Base-by-base conservation (phyloP, 2,797 vertebrate genomes). In the Characodon lateralis region DNA sequence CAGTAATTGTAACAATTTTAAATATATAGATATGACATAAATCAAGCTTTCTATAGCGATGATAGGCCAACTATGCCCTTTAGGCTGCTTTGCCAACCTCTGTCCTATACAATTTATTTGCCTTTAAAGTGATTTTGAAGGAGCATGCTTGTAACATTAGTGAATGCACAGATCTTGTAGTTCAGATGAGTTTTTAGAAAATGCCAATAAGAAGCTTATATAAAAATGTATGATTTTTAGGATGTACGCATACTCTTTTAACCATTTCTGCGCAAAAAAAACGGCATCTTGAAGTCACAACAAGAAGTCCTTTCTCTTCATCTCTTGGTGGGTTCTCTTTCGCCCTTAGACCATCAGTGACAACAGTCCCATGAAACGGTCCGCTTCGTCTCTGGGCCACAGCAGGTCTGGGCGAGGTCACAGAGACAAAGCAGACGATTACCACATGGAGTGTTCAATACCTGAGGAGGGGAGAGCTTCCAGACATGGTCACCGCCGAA, bases 361-460 rank as follows among this genome's bases (percentile, higher is more conserved):
- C 91, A 94, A 94, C 91, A 98, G 97, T 87, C 97, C 97, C 58
- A 98, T 99, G 96, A 98, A 97, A 83, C 96, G 98, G 69, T 99
- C 98, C 0, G 97, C 96, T 73, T 99, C 98, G 0, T 96, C 97
- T 72, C 93, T 99, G 88, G 97, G 98, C 76, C 97, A 97, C 78
- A 94, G 95, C 72, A 95, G 96, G 71, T 92, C 93, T 18, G 93
- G 95, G 0, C 93, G 93, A 10, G 89, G 88, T 43, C 85, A 92
- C 79, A 82, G 92, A 76, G 94, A 94, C 61, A 95, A 94, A 85
- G 96, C 94, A 41, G 97, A 98, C 0, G 96, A 97, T 83, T 99
- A 97, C 83, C 95, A 89, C 6, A 94, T 97, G 91, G 97, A 98
- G 81, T 88, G 93, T 0, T 95, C 96, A 1, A 95, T 95, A 1